Evolutionary conservation across 2,113 vertebrate genomes (phyloP), one percentile per base, ranked within the genome.

Genomic region (Cynoglossus semilaevis): DNA sequence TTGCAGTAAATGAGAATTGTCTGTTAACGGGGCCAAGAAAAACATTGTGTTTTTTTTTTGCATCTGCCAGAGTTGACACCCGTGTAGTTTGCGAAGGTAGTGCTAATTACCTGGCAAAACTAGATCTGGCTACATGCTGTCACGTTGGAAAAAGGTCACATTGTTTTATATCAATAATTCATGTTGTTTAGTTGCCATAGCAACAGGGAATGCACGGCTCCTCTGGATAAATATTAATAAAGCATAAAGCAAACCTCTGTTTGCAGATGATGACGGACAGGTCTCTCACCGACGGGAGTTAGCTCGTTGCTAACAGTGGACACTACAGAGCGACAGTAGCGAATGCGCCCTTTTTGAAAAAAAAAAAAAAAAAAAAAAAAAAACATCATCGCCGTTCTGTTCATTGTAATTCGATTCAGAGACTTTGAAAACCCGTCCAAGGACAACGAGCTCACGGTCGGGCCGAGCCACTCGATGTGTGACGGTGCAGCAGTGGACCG

Each of bases 31-130:
- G 15, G 40, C 15, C 8, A 17, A 18, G 62, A 44, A 14, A 50
- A 50, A 29, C 34, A 53, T n/a, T n/a, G n/a, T n/a, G n/a, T n/a
- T n/a, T n/a, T n/a, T n/a, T n/a, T 15, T n/a, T 18, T 10, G 15
- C 17, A 6, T 45, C 15, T 16, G 17, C 29, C 14, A 8, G 14
- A 8, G 40, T 45, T 55, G 15, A 55, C 48, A 58, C 47, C 9
- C 7, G 13, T 36, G 12, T 8, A 11, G 10, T 40, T 40, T n/a
- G n/a, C 44, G 10, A 50, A 74, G 22, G 34, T 45, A 51, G 50
- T 10, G 45, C 9, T 56, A 29, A 64, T 42, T 56, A 17, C 43
- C 34, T 43, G 18, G 15, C 22, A 15, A 38, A 48, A 42, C 37
- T 2, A 12, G 29, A 51, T 38, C 17, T 4, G 7, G 18, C 8